Base-by-base conservation (phyloP, 1,140 invertebrate genomes). In the Dreissena rostriformis region DNA sequence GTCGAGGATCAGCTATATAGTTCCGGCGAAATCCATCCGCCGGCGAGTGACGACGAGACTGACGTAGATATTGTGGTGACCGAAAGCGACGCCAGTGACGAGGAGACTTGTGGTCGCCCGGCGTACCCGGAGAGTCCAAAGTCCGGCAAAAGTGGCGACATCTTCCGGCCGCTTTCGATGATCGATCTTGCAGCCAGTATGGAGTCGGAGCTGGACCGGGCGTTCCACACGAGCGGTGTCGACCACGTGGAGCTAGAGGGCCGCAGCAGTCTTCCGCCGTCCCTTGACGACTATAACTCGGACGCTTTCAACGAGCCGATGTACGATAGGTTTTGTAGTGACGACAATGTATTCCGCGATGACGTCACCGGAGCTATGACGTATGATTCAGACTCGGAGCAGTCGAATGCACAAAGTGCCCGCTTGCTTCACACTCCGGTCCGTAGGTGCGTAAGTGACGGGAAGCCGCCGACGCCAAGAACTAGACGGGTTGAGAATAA, bases 61-160 rank as follows among this genome's bases (percentile, higher is more conserved):
- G 80, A 82, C 73, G 70, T 82, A 39, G 80, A 82, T 67, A 82
- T 82, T 24, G 80, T 74, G 49, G 70, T 82, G 7, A 82, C 80
- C 11, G 80, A 82, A 10, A 77, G 52, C 77, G 74, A 84, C 61
- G 74, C 63, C 49, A 61, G 52, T 52, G 11, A 8, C 8, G 82
- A 72, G n/a, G 26, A n/a, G 0, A 14, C 53, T 10, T 61, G 7
- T 8, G 65, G 65, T 61, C 52, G 22, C 14, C 19, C 39, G 39
- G 39, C 39, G 39, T 39, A 39, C 19, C 28, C 39, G 28, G n/a
- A 22, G 4, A 28, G 73, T 77, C 65, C 61, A 15, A 17, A 22
- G 14, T 68, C 63, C 39, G 71, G 63, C 52, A 76, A 70, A n/a
- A 77, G 67, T 71, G 66, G 39, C 52, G 82, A 84, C 49, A 77